Base-by-base conservation (phyloP, 2,888 invertebrate genomes). In the Willowsia nigromaculata region DNA sequence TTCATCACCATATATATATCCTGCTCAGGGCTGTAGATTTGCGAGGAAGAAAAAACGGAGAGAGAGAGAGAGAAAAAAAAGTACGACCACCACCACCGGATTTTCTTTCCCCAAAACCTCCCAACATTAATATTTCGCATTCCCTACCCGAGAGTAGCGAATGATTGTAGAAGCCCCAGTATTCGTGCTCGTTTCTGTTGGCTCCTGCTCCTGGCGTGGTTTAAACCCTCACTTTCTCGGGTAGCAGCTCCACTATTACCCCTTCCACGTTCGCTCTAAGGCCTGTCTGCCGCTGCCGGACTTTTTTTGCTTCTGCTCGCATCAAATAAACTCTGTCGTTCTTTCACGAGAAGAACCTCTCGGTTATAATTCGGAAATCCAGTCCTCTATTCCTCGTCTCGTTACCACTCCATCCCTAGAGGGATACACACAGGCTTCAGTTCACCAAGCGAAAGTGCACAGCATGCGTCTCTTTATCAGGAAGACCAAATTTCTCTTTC, bases 141-240 rank as follows among this genome's bases (percentile, higher is more conserved):
- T 43, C 74, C n/a, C 74, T 25, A 43, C 25, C 74, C 33, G 27
- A 9, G 47, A 47, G 25, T 11, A 3, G 7, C 25, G 74, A 74
- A 74, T 68, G 68, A 37, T 37, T 68, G 59, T 40, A 76, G 80
- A 78, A 89, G 89, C 50, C 68, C 89, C 25, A 81, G 85, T 81
- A 85, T 83, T 89, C 84, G 85, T 80, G 53, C 80, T 47, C 71
- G 85, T 89, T 89, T 81, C 89, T 85, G 30, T 85, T 89, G 81
- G 89, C 89, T 89, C 89, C 89, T 89, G 89, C 89, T 89, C 89
- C 89, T 89, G 89, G 89, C 89, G 89, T 89, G 89, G 89, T 89
- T 89, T 89, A 89, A 85, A 62, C 85, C 71, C 76, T 68, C 47
- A 37, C 40, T 84, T 82, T 82, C 59, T 74, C 78, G 53, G 65